Evolutionary conservation across 1,140 invertebrate species (phyloP).

Genomic region (Bombus ignitus): DNA sequence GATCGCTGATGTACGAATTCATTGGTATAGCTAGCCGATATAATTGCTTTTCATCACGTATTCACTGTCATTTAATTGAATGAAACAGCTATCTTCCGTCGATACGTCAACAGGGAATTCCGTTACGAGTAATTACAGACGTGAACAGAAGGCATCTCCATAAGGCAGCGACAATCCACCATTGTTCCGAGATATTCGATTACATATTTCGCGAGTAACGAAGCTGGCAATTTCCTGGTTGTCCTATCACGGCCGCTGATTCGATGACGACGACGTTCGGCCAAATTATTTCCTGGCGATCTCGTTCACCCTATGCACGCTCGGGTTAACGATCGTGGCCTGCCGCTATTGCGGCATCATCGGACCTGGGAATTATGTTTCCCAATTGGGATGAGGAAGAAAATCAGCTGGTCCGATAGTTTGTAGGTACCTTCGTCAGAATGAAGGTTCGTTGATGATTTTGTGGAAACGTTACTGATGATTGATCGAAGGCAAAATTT

Average conservation of each 20-base stretch:
- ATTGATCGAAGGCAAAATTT: background rate
- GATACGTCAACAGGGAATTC: slow-evolving; percentile 57
- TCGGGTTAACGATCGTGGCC: slow-evolving; percentile 55
- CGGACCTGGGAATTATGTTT: slow-evolving; percentile 18
- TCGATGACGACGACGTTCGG: slow-evolving; percentile 56
- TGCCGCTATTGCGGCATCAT: background rate
- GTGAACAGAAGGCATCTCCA: slow-evolving; percentile 29
- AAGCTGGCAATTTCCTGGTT: slow-evolving; percentile 62
- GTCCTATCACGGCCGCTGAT: slow-evolving; percentile 43
- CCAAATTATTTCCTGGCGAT: slow-evolving; percentile 63
- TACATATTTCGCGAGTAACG: slow-evolving; percentile 56
- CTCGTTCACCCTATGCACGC: slow-evolving; percentile 24
- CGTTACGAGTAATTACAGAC: slow-evolving; percentile 65
- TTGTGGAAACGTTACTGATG: background rate
- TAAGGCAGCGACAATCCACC: slow-evolving; percentile 40
- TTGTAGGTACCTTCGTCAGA: background rate
- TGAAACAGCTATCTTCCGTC: slow-evolving; percentile 62
- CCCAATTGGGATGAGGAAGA: slow-evolving; percentile 1
- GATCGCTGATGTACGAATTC: background rate
- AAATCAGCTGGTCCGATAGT: background rate
- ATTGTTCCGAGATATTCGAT: slow-evolving; percentile 64
- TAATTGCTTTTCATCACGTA: background rate
- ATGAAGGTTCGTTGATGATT: background rate
- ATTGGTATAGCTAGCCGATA: background rate
- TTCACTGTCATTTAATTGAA: slow-evolving; percentile 51